Evolutionary conservation across 1,140 invertebrate genomes (phyloP).

Genomic region (Nylanderia fulva): DNA sequence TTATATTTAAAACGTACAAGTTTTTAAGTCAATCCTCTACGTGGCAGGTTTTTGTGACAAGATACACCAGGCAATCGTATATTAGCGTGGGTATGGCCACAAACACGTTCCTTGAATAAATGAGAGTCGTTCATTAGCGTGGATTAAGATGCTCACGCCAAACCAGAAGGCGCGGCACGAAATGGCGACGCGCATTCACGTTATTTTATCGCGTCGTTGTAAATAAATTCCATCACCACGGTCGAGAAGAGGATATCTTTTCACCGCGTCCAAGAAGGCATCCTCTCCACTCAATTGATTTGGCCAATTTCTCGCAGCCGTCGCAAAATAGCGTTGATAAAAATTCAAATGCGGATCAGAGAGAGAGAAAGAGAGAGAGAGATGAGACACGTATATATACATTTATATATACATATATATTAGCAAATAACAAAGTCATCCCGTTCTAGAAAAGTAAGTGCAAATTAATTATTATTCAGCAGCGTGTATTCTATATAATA

Average conservation of each 20-base stretch:
- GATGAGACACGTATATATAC: too few species aligned
- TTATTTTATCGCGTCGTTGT: slow-evolving; percentile 40
- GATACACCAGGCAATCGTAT: slow-evolving; percentile 44
- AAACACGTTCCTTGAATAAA: slow-evolving; percentile 62
- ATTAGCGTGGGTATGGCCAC: slow-evolving; percentile 29
- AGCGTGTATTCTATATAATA: slow-evolving; percentile 23
- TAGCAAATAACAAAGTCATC: not conserved
- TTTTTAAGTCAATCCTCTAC: slow-evolving; percentile 18
- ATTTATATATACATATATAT: not conserved
- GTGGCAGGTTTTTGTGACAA: slow-evolving; percentile 7
- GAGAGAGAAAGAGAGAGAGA: not conserved
- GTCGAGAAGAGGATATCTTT: not conserved
- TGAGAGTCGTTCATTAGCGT: slow-evolving; percentile 78
- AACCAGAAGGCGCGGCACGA: slow-evolving; percentile 21
- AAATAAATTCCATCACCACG: slow-evolving; percentile 23
- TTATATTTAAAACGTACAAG: not conserved
- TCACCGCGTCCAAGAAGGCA: not conserved
- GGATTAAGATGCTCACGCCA: slow-evolving; percentile 77
- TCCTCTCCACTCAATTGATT: slow-evolving; percentile 14
- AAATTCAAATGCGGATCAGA: slow-evolving; percentile 33
- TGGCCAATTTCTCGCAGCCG: not conserved
- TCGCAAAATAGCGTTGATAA: slow-evolving; percentile 10
- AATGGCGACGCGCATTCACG: slow-evolving; percentile 48
- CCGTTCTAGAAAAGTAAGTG: not conserved
- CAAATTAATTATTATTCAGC: slow-evolving; percentile 54